Evolutionary conservation across 2,113 vertebrate species (phyloP), one percentile per base, ranked within the genome.

Genomic region (Delphinapterus leucas): DNA sequence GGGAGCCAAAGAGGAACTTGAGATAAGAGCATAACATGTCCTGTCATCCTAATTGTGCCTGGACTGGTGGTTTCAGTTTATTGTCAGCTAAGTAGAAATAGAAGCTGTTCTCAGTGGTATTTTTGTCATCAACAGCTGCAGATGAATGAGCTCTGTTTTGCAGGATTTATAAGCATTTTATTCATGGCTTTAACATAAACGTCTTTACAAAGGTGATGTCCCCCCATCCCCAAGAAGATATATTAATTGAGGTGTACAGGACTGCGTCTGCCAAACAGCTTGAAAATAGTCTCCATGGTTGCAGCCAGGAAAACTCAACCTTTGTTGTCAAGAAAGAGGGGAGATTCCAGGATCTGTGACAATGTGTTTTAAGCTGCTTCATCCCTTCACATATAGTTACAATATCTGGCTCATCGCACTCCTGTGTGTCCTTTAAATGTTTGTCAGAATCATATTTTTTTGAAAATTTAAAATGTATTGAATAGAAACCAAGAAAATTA

Each of bases 401-500:
- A 38, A 70, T 53, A 82, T 55, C 65, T 91, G 49, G 15, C 67
- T 94, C 41, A 86, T 47, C 68, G 44, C 90, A 18, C 63, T 60
- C 25, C 53, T n/a, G 53, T 41, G 1, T 76, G 85, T 77, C 53
- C 31, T 58, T 90, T 93, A 95, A 81, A 93, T 84, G 41, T 23
- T 70, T 83, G 2, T 80, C 63, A 97, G 28, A 88, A 80, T 55
- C 18, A 3, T 74, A 88, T 49, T 90, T 95, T 76, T 96, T 61
- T 76, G 11, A 93, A 92, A 82, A 82, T 83, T 95, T 88, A n/a
- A 95, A 95, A 80, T 11, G 63, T 55, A 53, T 18, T 53, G n/a
- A 87, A 18, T 77, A 90, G 23, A 94, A 88, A 92, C 6, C 21
- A 58, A 85, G 15, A 53, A 89, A 81, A 83, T 70, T 81, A 93